phyloP scores from a whole-genome alignment of 2,797 vertebrate species.

The Emys orbicularis region DNA sequence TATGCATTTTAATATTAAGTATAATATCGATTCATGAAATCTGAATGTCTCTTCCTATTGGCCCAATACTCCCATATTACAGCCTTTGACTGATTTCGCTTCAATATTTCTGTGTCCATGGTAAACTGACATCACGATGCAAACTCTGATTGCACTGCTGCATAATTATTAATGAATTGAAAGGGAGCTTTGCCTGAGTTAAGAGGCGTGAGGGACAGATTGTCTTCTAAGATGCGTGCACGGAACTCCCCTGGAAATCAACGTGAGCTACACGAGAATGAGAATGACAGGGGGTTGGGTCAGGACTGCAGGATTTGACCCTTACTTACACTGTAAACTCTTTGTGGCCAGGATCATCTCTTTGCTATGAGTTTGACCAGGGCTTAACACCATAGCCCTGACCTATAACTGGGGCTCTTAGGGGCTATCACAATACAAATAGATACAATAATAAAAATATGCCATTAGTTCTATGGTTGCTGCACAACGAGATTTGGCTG shows the following conservation, averaged over 20 bases:
- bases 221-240: neutral
- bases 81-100: slow-evolving; percentile 54
- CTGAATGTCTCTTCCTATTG: slow-evolving; percentile 55
- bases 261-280: slow-evolving; percentile 8
- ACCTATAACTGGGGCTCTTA: neutral
- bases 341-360: neutral
- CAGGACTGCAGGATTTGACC: neutral
- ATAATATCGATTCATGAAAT: slow-evolving; percentile 68
- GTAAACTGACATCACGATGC: slow-evolving; percentile 63
- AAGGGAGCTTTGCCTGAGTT: slow-evolving; percentile 13
- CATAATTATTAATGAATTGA: slow-evolving; percentile 72
- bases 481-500: slow-evolving; percentile 51
- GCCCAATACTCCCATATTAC: slow-evolving; percentile 64
- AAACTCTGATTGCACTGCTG: slow-evolving; percentile 57
- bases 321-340: neutral
- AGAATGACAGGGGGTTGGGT: neutral
- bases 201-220: neutral
- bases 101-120: slow-evolving; percentile 64
- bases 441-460: neutral
- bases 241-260: neutral
- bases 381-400: neutral
- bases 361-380: neutral
- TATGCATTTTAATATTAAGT: slow-evolving; percentile 49
- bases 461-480: slow-evolving; percentile 69
- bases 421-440: neutral